A percentile compares a stretch with the other conserved stretches of the same genome.
Evolutionary conservation across 1,140 invertebrate species (phyloP).

Genomic region (Nomia melanderi): DNA sequence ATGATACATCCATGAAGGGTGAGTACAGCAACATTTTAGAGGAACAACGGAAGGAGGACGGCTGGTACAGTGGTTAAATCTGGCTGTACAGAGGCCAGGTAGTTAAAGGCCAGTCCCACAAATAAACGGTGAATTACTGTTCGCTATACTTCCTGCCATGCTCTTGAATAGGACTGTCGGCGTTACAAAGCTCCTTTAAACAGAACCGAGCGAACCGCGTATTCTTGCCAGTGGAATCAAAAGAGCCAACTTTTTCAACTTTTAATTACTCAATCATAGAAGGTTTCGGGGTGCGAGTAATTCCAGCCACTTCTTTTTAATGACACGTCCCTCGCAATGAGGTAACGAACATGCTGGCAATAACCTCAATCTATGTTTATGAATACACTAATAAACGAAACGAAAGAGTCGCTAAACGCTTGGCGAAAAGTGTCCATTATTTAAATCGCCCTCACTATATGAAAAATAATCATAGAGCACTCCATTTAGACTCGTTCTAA

Average conservation of each 20-base stretch:
- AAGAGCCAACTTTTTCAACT: not conserved
- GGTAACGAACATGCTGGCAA: too few relatives aligned
- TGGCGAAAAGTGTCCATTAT: too few relatives aligned
- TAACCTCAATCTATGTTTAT: too few relatives aligned
- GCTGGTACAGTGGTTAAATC: constrained; percentile 24
- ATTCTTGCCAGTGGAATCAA: not conserved
- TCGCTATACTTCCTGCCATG: constrained; percentile 23
- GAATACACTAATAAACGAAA: too few relatives aligned
- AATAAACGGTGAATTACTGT: constrained; percentile 48
- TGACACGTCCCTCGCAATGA: too few relatives aligned
- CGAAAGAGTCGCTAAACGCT: too few relatives aligned
- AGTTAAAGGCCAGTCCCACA: constrained; percentile 37
- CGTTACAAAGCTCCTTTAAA: constrained; percentile 19
- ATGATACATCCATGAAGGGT: not conserved
- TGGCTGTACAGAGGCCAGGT: constrained; percentile 1
- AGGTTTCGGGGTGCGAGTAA: too few relatives aligned
- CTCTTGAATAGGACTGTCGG: constrained; percentile 28
- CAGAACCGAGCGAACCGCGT: not conserved
- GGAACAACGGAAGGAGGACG: not conserved
- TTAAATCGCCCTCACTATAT: too few relatives aligned
- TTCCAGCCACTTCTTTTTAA: too few relatives aligned
- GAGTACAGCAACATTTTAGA: not conserved
- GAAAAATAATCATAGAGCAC: too few relatives aligned
- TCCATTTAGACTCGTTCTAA: too few relatives aligned
- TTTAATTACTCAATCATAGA: not conserved